Percentiles rank a stretch among this genome's conserved stretches.
Conservation (phyloP, 2,797 vertebrate species). For the Pygocentrus nattereri region DNA sequence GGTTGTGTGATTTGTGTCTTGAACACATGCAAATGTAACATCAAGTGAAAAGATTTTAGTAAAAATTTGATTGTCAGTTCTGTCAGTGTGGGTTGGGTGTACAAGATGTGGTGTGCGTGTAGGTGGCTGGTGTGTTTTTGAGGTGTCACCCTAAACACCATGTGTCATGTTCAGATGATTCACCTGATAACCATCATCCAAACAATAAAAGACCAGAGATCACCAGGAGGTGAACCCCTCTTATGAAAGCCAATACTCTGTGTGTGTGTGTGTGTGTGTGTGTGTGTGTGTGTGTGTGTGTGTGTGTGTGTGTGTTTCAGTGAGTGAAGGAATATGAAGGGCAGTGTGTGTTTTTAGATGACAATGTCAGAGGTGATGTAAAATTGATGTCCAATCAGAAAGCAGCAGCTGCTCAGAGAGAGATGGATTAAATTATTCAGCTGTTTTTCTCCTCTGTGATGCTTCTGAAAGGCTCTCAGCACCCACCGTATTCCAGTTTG, state of each 20-base stretch:
- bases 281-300: conserved; percentile 43
- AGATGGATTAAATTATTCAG: conserved; percentile 79
- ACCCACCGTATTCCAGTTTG: conserved; percentile 46
- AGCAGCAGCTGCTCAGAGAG: conserved; percentile 69
- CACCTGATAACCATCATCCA: conserved; percentile 64
- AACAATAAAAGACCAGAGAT: conserved; percentile 74
- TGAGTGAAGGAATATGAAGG: conserved; percentile 54
- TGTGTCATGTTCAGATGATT: conserved; percentile 49
- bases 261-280: conserved; percentile 41
- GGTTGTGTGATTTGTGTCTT: not conserved
- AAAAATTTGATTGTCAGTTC: not conserved
- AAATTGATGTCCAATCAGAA: conserved; percentile 83
- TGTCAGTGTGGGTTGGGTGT: conserved; percentile 32
- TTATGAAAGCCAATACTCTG: conserved; percentile 74
- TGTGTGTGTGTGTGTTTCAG: not conserved
- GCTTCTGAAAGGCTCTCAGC: conserved; percentile 45
- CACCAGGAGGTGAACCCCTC: conserved; percentile 74
- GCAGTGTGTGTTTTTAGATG: conserved; percentile 44
- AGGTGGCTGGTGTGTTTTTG: conserved; percentile 58
- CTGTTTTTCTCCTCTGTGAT: conserved; percentile 54
- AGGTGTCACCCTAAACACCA: conserved; percentile 61
- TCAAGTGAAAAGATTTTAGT: not conserved
- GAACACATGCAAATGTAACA: not conserved
- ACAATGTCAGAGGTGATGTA: conserved; percentile 71
- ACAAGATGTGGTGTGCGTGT: not conserved